These are phyloP conservation scores for Nyctalus aviator DNA, from an alignment of 2,797 vertebrate genomes.

Conservation along the genomic window DNA sequence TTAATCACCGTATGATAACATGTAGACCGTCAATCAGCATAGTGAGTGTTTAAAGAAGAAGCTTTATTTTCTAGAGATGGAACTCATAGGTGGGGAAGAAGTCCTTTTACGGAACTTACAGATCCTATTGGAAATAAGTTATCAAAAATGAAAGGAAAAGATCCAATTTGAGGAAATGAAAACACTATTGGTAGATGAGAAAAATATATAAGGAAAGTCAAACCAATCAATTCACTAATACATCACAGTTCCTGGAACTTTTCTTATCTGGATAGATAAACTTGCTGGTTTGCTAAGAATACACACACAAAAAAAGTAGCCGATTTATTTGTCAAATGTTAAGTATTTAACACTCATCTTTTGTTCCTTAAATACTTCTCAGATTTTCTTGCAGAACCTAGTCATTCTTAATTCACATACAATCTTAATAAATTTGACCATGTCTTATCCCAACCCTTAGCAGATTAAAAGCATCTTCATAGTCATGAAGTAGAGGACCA, in stretches of 20 bases:
- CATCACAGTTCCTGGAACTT: conserved; percentile 60
- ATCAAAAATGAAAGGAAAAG: background rate
- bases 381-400: conserved; percentile 1
- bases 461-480: background rate
- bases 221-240: background rate
- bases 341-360: background rate
- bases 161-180: background rate
- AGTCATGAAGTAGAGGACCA: background rate
- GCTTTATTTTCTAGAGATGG: conserved; percentile 3
- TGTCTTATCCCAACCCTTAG: background rate
- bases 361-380: conserved; percentile 8
- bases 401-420: background rate
- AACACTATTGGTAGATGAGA: conserved; percentile 36
- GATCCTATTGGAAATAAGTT: background rate
- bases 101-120: background rate
- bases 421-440: background rate
- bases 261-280: conserved; percentile 56
- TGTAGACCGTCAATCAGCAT: background rate
- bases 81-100: background rate
- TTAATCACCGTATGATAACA: background rate
- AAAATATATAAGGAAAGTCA: conserved; percentile 54
- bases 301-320: conserved; percentile 42
- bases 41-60: background rate
- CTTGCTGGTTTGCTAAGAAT: conserved; percentile 36
- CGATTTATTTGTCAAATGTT: background rate